Evolutionary conservation across 2,888 invertebrate genomes (phyloP), one percentile per base, ranked within the genome.

Genomic region (Ophion costatus): DNA sequence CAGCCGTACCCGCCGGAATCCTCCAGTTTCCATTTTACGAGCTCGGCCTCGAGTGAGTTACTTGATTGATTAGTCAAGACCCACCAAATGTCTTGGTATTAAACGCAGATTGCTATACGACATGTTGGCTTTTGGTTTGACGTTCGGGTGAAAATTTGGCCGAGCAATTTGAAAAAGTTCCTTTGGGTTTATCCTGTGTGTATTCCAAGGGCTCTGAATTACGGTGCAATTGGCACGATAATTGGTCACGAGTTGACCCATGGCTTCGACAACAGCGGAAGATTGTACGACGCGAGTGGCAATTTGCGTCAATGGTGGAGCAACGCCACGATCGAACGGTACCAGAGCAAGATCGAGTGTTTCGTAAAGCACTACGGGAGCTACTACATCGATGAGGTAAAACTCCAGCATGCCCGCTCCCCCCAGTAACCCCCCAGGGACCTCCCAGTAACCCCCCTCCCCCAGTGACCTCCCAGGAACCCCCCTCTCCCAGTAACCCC

Each of bases 271-370:
- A 95, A 95, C 88, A 94, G 92, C 92, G 98, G 98, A 17, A 95
- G 98, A 71, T 96, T 97, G 90, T 98, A 97, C 90, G 98, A 98
- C 92, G 96, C 96, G 90, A 95, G 96, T 88, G 98, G 98, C 14
- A 98, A 98, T 93, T 94, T 97, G 90, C 94, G 96, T n/a, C 97
- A 97, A 84, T 98, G 98, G 98, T 98, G 98, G 98, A 96, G 96
- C 1, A 96, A 97, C 88, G 94, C 94, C 64, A 98, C 98, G 0
- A 96, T 97, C 69, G 94, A 94, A 17, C 96, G 96, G 24, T 99
- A 98, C 92, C 95, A 96, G 74, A 95, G 97, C 87, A 96, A 96
- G 90, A 96, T 97, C 0, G 94, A 96, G 86, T 99, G 98, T 92
- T 98, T 99, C 91, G 94, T 98, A 20, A 95, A 97, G 63, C 98